Percentiles rank a stretch among this genome's conserved stretches.
Evolutionary conservation across 2,888 invertebrate species (phyloP).

Genomic region (Tiphia femorata): DNA sequence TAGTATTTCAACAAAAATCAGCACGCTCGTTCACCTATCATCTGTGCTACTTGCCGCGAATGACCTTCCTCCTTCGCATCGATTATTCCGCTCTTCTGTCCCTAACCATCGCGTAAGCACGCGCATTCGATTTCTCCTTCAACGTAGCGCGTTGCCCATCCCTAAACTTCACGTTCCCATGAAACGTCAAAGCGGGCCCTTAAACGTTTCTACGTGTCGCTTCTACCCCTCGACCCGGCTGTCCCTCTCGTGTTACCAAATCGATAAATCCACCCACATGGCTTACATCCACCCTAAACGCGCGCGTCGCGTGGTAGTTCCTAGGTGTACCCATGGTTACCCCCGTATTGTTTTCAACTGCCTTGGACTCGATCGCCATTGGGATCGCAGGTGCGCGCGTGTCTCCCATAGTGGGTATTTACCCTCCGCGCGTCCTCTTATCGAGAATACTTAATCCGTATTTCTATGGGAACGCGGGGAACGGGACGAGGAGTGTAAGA

Average conservation of each 20-base stretch:
- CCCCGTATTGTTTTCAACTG: conserved; percentile 19
- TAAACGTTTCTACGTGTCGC: conserved; percentile 3
- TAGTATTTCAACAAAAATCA: too few relatives aligned
- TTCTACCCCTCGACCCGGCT: conserved; percentile 20
- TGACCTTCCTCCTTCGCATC: background rate
- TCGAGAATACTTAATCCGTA: conserved; percentile 43
- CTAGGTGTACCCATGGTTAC: conserved; percentile 2
- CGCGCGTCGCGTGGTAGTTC: too few relatives aligned
- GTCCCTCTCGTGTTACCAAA: conserved; percentile 7
- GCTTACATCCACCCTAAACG: conserved; percentile 5
- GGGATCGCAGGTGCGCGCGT: conserved; percentile 9
- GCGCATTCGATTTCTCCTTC: conserved; percentile 4
- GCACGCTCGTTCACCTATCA: too few relatives aligned
- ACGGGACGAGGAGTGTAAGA: too few relatives aligned
- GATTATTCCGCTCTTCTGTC: background rate
- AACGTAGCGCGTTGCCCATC: conserved; percentile 5
- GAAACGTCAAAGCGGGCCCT: too few relatives aligned
- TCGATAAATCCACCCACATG: conserved; percentile 23
- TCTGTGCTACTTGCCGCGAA: too few relatives aligned
- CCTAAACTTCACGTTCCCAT: background rate
- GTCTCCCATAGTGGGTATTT: conserved; percentile 15
- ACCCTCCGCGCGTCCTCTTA: conserved; percentile 33
- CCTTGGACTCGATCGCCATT: background rate
- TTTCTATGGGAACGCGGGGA: too few relatives aligned
- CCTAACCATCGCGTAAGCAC: conserved; percentile 10